These are phyloP conservation scores for Chaetodon trifasciatus DNA, from an alignment of 2,797 vertebrate species.

Conservation along the genomic window DNA sequence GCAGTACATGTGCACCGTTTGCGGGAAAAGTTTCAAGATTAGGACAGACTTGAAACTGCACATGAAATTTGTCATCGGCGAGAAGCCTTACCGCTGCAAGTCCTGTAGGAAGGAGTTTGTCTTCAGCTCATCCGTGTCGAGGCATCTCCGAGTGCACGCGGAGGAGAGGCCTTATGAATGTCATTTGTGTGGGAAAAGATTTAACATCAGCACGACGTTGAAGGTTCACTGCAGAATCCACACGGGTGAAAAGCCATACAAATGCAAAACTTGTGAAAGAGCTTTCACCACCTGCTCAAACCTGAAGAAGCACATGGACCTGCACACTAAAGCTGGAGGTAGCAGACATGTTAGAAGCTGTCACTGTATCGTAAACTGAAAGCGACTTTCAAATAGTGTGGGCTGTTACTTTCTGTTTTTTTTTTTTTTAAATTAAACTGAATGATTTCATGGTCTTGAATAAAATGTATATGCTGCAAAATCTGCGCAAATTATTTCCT, in stretches of 20 bases:
- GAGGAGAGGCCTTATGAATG: constrained; percentile 27
- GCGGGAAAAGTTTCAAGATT: neutral
- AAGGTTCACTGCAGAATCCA: constrained; percentile 23
- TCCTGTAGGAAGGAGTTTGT: constrained; percentile 6
- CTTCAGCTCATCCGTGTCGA: neutral
- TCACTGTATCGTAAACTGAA: neutral
- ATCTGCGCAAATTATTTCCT: neutral
- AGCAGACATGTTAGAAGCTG: neutral
- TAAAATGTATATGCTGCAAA: neutral
- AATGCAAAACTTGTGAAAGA: neutral
- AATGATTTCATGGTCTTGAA: neutral
- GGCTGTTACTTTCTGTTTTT: neutral
- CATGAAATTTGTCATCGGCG: neutral
- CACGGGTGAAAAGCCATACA: constrained; percentile 11
- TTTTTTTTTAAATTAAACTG: neutral
- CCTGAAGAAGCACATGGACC: constrained; percentile 8
- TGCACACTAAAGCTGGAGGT: neutral
- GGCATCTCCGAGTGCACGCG: neutral
- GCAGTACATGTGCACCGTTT: neutral
- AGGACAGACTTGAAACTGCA: neutral
- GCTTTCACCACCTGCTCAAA: constrained; percentile 18
- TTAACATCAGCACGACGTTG: neutral
- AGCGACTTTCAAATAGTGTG: neutral
- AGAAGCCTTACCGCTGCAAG: constrained; percentile 1
- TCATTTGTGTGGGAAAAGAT: neutral